Conservation (phyloP, 2,888 invertebrate genomes). For the Apotomis betuletana region DNA sequence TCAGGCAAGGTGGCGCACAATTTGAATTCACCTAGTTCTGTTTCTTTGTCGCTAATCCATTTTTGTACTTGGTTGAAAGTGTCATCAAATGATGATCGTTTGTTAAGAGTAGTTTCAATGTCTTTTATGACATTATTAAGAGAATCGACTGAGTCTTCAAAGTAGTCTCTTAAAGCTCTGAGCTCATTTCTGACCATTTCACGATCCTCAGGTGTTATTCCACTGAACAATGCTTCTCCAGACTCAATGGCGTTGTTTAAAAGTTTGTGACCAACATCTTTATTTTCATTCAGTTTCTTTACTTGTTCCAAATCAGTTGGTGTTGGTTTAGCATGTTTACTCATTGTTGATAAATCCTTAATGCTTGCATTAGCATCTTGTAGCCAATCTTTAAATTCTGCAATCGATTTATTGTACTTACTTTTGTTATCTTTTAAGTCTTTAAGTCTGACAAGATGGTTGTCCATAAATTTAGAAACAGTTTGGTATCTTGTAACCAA, state of each 20-base stretch:
- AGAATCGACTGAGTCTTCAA: slow-evolving; percentile 93
- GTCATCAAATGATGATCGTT: slow-evolving; percentile 96
- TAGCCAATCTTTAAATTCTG: slow-evolving; percentile 91
- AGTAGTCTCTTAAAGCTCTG: slow-evolving; percentile 90
- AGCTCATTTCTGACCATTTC: slow-evolving; percentile 93
- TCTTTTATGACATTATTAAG: slow-evolving; percentile 93
- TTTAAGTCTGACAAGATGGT: slow-evolving; percentile 88
- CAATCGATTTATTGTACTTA: slow-evolving; percentile 86
- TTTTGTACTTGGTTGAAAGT: slow-evolving; percentile 93
- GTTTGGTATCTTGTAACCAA: slow-evolving; percentile 90
- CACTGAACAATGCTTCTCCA: slow-evolving; percentile 94
- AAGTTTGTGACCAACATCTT: slow-evolving; percentile 90
- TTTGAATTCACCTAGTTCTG: slow-evolving; percentile 87
- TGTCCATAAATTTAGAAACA: slow-evolving; percentile 87
- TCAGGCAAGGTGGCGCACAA: slow-evolving; percentile 92
- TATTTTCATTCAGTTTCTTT: slow-evolving; percentile 87
- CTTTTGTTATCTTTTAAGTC: slow-evolving; percentile 88
- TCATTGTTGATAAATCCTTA: slow-evolving; percentile 87
- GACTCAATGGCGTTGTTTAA: slow-evolving; percentile 92
- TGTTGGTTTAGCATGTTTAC: slow-evolving; percentile 90
- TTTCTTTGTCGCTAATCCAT: slow-evolving; percentile 92
- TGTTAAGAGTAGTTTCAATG: slow-evolving; percentile 94
- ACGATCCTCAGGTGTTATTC: slow-evolving; percentile 93
- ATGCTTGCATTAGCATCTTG: slow-evolving; percentile 89
- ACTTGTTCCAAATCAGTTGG: slow-evolving; percentile 90